Base-by-base conservation (phyloP, 2,888 invertebrate species). In the Plemyria rubiginata region DNA sequence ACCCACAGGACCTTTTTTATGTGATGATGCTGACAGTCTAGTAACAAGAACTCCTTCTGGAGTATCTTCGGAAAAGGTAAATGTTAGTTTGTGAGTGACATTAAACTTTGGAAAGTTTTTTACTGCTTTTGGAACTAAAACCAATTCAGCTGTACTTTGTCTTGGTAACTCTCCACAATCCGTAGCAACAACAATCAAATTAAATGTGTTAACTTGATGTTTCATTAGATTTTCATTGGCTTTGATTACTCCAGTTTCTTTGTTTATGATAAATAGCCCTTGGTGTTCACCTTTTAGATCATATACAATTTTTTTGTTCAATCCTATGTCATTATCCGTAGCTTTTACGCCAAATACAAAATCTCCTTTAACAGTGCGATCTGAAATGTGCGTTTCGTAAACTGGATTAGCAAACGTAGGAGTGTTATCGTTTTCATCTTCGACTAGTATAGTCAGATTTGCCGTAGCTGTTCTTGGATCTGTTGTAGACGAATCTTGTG, bases 331-430 rank as follows among this genome's bases (percentile, higher is more conserved):
- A 64, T 94, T 94, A 84, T 99, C 99, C 6, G 94, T 93, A 0
- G 98, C 98, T 82, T 96, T 96, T 0, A 97, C 97, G 8, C 98
- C 98, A 81, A 98, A 97, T 28, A 99, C 97, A 88, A 98, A 99
- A 76, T 97, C 95, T 80, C 96, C 97, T 56, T 94, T 91, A 67
- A 94, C 92, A 0, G 96, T 97, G 36, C 95, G 95, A 80, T 98
- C 97, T 0, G 98, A 96, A 60, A 98, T 95, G 74, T 96, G 96
- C 15, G 97, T 95, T 72, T 95, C 95, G 82, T 97, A 98, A 66
- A 95, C 94, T 1, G 95, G 93, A 64, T 95, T 94, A 6, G 95
- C 94, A 88, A 98, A 98, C 52, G 90, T 92, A 0, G 98, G 98
- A 9, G 95, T 94, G 82, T 98, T 98, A 82, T 98, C 98, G 81